phyloP scores from a whole-genome alignment of 2,888 invertebrate species.

The Parthenolecanium corni region DNA sequence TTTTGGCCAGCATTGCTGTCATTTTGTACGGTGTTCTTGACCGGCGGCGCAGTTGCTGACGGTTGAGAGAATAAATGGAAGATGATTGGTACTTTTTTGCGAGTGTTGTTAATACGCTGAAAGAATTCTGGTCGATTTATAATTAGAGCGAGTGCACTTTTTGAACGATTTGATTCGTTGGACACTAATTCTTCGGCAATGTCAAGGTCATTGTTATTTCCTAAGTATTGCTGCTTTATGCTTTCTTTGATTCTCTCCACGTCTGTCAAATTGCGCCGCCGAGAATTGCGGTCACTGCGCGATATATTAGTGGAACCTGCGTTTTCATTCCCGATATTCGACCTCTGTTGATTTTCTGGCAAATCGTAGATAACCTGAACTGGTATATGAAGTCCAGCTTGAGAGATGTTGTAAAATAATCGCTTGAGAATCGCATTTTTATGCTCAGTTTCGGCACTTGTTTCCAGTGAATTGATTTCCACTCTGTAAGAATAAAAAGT shows the following conservation, averaged over 20 bases:
- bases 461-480: background rate
- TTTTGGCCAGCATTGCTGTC: background rate
- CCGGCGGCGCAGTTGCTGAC: background rate
- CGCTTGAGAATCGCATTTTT: background rate
- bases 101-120: background rate
- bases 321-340: background rate
- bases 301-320: background rate
- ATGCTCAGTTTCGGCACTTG: background rate
- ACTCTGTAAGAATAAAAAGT: conserved; percentile 8
- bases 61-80: background rate
- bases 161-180: background rate
- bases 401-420: conserved; percentile 5
- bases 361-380: conserved; percentile 21
- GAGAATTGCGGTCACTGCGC: background rate
- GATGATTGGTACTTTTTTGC: conserved; percentile 1
- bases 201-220: background rate
- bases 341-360: background rate
- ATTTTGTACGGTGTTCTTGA: background rate
- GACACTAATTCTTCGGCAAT: background rate
- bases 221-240: background rate
- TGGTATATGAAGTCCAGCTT: conserved; percentile 7
- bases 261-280: background rate
- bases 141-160: background rate
- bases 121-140: background rate
- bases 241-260: background rate